A percentile compares a stretch with the other conserved stretches of the same genome.
These are phyloP conservation scores for Apis dorsata DNA, from an alignment of 1,140 invertebrate genomes.

Conservation along the genomic window DNA sequence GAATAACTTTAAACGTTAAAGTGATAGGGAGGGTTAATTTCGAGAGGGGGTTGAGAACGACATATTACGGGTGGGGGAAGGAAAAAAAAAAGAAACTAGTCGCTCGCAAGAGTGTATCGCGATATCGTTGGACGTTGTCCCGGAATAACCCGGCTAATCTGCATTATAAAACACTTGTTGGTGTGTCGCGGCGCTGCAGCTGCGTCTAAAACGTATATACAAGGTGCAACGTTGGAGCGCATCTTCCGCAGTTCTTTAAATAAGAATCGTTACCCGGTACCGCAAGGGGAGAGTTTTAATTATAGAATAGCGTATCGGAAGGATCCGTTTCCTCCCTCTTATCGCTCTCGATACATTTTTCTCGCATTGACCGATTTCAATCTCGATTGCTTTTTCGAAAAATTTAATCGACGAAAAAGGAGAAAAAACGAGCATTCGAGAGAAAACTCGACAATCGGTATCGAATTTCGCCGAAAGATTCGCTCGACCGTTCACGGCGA, in stretches of 20 bases:
- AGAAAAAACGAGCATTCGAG: too few relatives aligned
- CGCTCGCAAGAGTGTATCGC: slow-evolving; percentile 3
- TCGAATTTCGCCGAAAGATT: too few relatives aligned
- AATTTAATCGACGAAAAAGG: too few relatives aligned
- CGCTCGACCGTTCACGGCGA: too few relatives aligned
- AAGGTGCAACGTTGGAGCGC: not conserved
- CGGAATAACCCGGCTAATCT: slow-evolving; percentile 46
- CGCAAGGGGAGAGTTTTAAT: not conserved
- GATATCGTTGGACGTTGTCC: not conserved
- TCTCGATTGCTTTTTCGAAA: too few relatives aligned
- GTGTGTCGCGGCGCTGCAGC: slow-evolving; percentile 21
- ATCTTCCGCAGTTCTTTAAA: not conserved
- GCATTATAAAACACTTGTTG: slow-evolving; percentile 61
- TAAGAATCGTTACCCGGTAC: not conserved
- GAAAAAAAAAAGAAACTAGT: not conserved
- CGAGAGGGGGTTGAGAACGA: not conserved
- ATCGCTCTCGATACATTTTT: not conserved
- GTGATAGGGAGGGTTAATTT: slow-evolving; percentile 15
- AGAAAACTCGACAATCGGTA: too few relatives aligned
- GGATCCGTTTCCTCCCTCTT: too few relatives aligned
- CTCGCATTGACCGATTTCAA: not conserved
- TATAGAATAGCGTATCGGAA: not conserved
- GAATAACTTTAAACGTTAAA: slow-evolving; percentile 57
- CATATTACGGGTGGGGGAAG: not conserved
- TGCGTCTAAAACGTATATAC: slow-evolving; percentile 52